Conservation (phyloP, 2,888 invertebrate species). For the Callimorpha dominula region DNA sequence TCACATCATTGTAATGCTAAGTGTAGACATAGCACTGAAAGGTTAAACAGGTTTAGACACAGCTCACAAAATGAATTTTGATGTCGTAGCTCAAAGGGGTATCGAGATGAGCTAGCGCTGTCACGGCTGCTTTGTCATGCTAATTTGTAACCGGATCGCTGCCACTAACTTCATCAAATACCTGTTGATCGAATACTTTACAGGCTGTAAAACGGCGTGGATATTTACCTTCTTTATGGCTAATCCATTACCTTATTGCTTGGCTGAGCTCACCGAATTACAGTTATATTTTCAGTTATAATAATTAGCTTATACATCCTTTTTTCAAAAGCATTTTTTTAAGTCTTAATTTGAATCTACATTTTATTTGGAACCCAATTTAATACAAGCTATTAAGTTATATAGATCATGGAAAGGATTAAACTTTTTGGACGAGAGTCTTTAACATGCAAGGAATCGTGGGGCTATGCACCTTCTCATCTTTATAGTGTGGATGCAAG, state of each 20-base stretch:
- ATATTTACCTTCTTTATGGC: not conserved
- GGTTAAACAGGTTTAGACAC: constrained; percentile 33
- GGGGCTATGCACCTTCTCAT: not conserved
- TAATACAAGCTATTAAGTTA: not conserved
- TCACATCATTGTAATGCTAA: constrained; percentile 4
- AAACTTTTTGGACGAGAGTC: not conserved
- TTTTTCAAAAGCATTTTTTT: not conserved
- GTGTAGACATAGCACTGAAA: not conserved
- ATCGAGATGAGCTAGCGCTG: constrained; percentile 40
- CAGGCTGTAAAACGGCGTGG: constrained; percentile 30
- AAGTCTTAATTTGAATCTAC: not conserved
- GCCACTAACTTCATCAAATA: constrained; percentile 53
- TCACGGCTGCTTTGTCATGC: constrained; percentile 63
- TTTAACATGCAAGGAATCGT: not conserved
- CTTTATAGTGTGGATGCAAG: not conserved
- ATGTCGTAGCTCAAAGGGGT: constrained; percentile 43
- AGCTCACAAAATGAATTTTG: constrained; percentile 36
- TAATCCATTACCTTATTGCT: not conserved
- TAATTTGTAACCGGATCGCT: constrained; percentile 64
- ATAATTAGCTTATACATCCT: not conserved
- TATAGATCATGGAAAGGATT: not conserved
- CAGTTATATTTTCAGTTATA: too few relatives aligned
- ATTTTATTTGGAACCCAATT: not conserved
- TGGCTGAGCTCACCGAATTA: not conserved
- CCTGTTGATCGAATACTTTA: constrained; percentile 56